phyloP scores from a whole-genome alignment of 92 coral and sea anemone species.

The Siderastrea siderea region DNA sequence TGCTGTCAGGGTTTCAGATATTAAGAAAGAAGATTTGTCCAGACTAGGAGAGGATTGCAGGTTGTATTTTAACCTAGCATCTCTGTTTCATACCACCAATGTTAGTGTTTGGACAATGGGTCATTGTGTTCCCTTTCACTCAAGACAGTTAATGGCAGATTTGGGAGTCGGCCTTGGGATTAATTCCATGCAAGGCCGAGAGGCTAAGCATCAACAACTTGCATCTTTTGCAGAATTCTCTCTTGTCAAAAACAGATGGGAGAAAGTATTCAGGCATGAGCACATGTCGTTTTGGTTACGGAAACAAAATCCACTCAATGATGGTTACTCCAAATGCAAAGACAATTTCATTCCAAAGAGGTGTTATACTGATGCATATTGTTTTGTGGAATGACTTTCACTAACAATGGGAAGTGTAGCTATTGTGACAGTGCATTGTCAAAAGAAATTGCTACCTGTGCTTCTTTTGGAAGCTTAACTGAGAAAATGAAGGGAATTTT shows the following conservation, averaged over 20 bases:
- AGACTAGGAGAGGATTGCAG: conserved; percentile 54
- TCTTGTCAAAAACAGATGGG: conserved; percentile 76
- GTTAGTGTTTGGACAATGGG: conserved; percentile 83
- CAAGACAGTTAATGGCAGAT: conserved; percentile 64
- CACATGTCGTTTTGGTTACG: conserved; percentile 76
- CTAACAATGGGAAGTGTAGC: conserved; percentile 25
- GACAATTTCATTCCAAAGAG: conserved; percentile 56
- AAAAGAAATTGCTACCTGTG: conserved; percentile 61
- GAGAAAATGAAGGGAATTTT: conserved; percentile 58
- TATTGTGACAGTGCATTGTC: conserved; percentile 52
- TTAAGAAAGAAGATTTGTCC: conserved; percentile 49
- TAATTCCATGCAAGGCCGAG: conserved; percentile 80
- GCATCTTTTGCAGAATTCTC: conserved; percentile 71
- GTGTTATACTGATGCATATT: conserved; percentile 63
- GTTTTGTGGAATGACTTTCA: conserved; percentile 71
- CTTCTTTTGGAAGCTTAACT: conserved; percentile 65
- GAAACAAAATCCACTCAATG: conserved; percentile 70
- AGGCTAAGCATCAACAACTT: conserved; percentile 77
- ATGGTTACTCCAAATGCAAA: conserved; percentile 57
- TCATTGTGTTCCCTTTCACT: conserved; percentile 74
- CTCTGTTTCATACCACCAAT: conserved; percentile 54
- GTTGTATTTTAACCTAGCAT: conserved; percentile 62
- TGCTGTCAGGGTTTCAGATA: conserved; percentile 62
- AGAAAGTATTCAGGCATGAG: conserved; percentile 75
- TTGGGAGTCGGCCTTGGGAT: conserved; percentile 69